Conservation (phyloP, 2,113 vertebrate species). For the Actinemys pallida region DNA sequence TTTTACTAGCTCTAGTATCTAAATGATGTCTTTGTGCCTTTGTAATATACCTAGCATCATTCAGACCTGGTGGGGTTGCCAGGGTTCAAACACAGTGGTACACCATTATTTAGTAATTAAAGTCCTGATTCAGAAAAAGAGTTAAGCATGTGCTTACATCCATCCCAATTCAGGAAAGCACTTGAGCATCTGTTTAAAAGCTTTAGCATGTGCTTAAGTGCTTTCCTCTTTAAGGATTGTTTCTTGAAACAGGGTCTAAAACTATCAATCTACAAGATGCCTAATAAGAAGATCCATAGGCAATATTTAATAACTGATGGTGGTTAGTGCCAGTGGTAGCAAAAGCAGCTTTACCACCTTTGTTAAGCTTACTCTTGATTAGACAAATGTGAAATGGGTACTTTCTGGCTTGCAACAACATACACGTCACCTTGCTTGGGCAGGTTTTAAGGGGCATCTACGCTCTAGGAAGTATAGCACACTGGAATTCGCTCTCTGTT, state of each 20-base stretch:
- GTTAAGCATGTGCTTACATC: slow-evolving; percentile 27
- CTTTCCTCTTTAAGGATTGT: background rate
- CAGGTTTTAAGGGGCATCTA: background rate
- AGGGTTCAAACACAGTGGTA: slow-evolving; percentile 27
- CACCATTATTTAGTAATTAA: slow-evolving; percentile 42
- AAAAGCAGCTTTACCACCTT: slow-evolving; percentile 2
- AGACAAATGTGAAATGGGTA: background rate
- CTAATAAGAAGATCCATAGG: background rate
- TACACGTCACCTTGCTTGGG: background rate
- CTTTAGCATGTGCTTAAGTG: background rate
- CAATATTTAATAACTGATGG: background rate
- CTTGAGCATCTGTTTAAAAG: slow-evolving; percentile 27
- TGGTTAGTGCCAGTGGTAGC: background rate
- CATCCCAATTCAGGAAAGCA: background rate
- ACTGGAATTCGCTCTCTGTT: slow-evolving; percentile 37
- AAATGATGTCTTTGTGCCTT: background rate
- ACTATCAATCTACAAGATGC: background rate
- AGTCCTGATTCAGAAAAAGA: background rate
- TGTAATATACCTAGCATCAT: background rate
- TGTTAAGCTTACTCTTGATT: background rate
- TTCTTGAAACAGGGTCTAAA: background rate
- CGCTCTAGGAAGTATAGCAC: background rate
- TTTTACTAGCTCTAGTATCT: background rate
- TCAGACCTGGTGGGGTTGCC: background rate
- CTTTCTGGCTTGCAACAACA: background rate